Evolutionary conservation across 2,113 vertebrate species (phyloP).

Genomic region (Upupa epops): DNA sequence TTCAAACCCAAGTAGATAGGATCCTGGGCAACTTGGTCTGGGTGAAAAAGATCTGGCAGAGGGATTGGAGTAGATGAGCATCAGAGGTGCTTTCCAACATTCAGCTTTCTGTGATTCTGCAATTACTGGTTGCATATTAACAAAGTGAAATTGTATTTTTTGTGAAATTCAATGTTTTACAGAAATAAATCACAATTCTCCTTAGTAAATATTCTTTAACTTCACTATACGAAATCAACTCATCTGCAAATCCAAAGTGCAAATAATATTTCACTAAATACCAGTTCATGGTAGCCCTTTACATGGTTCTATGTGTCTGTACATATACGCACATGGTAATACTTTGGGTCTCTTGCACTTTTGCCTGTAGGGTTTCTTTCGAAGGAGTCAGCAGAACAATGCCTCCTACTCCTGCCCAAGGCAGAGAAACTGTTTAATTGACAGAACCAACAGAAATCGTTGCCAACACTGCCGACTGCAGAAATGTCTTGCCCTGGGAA

Average conservation of each 20-base stretch:
- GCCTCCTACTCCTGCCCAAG: constrained; percentile 97
- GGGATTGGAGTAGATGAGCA: not conserved
- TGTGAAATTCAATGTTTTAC: not conserved
- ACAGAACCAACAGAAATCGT: constrained; percentile 99
- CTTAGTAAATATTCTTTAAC: not conserved
- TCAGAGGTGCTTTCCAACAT: not conserved
- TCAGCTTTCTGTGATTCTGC: not conserved
- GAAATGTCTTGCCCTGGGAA: constrained; percentile 99
- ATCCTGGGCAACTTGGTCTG: not conserved
- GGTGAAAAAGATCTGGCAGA: not conserved
- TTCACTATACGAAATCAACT: not conserved
- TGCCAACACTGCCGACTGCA: constrained; percentile 99
- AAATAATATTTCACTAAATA: not conserved
- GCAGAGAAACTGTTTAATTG: constrained; percentile 99
- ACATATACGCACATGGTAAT: not conserved
- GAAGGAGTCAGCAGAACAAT: constrained; percentile 99
- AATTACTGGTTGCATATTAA: not conserved
- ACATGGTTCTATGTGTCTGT: not conserved
- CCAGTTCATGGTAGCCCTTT: not conserved
- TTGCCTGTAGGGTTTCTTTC: constrained; percentile 91
- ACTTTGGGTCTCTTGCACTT: not conserved
- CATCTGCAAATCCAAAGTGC: not conserved
- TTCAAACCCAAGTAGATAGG: too few species aligned
- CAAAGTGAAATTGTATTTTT: not conserved
- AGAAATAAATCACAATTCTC: not conserved